A percentile compares a stretch with the other conserved stretches of the same genome.
Conservation (phyloP, 2,113 vertebrate genomes). For the Pachycephala philippinensis region DNA sequence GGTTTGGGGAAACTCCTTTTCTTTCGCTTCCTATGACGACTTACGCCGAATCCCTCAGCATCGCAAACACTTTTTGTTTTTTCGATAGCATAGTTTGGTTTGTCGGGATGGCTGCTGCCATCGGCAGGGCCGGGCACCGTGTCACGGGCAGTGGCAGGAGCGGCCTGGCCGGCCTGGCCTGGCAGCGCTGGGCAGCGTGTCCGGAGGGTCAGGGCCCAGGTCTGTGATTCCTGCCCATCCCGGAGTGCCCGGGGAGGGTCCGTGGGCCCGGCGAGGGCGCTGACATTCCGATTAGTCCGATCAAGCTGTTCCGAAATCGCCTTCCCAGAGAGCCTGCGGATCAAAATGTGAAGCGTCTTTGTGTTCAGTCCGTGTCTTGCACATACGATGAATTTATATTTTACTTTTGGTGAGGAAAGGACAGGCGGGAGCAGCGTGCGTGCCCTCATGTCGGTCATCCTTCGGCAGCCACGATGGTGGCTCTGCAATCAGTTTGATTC, state of each 20-base stretch:
- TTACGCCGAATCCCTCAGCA: rapidly evolving
- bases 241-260: too few relatives aligned
- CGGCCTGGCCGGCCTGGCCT: not conserved
- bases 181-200: not conserved
- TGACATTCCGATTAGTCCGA: not conserved
- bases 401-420: too few relatives aligned
- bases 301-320: rapidly evolving
- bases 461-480: too few relatives aligned
- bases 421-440: too few relatives aligned
- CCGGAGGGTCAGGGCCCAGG: too few relatives aligned
- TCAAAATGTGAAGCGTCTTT: not conserved
- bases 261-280: not conserved
- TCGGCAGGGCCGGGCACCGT: not conserved
- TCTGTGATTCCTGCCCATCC: too few relatives aligned
- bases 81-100: not conserved
- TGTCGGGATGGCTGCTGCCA: not conserved
- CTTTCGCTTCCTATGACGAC: rapidly evolving
- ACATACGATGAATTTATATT: too few relatives aligned
- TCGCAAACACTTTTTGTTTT: not conserved
- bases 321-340: rapidly evolving
- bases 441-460: rapidly evolving
- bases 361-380: rapidly evolving
- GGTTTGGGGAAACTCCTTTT: not conserved
- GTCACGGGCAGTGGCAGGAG: not conserved
- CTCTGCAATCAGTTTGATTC: not conserved